phyloP scores from a whole-genome alignment of 2,113 vertebrate species.

The Gobio gobio region DNA sequence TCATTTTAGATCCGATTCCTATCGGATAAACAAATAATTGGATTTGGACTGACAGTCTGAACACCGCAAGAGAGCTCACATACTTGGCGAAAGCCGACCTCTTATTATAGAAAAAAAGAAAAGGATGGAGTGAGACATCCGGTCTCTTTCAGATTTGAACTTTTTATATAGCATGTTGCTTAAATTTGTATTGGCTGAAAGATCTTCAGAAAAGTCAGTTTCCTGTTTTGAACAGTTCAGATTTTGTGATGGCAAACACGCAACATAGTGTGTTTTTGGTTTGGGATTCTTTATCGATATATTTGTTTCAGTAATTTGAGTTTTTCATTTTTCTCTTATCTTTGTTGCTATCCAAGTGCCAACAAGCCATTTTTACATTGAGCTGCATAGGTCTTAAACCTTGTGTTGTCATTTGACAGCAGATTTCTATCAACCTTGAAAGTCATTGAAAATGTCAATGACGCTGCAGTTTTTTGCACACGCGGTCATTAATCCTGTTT shows the following conservation, averaged over 20 bases:
- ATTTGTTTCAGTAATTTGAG: neutral
- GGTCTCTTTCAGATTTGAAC: neutral
- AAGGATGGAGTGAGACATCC: neutral
- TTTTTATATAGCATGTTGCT: neutral
- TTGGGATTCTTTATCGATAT: neutral
- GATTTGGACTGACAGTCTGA: no score
- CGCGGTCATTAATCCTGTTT: constrained; percentile 7
- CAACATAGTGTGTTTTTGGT: neutral
- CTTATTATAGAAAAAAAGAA: neutral
- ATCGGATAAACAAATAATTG: no score
- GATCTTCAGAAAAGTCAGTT: neutral
- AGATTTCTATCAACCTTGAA: constrained; percentile 29
- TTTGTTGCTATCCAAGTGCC: neutral
- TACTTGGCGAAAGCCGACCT: neutral
- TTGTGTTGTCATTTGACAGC: constrained; percentile 4
- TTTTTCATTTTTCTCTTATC: neutral
- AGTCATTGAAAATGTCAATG: constrained; percentile 25
- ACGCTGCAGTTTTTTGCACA: constrained; percentile 1
- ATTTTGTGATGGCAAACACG: neutral
- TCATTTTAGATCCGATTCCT: no score
- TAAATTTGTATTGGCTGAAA: neutral
- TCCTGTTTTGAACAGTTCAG: neutral
- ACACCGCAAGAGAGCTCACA: neutral
- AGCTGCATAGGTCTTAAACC: neutral
- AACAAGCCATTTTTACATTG: neutral